These are phyloP conservation scores for Arvicanthis niloticus DNA, from an alignment of 2,113 vertebrate species.

Conservation along the genomic window DNA sequence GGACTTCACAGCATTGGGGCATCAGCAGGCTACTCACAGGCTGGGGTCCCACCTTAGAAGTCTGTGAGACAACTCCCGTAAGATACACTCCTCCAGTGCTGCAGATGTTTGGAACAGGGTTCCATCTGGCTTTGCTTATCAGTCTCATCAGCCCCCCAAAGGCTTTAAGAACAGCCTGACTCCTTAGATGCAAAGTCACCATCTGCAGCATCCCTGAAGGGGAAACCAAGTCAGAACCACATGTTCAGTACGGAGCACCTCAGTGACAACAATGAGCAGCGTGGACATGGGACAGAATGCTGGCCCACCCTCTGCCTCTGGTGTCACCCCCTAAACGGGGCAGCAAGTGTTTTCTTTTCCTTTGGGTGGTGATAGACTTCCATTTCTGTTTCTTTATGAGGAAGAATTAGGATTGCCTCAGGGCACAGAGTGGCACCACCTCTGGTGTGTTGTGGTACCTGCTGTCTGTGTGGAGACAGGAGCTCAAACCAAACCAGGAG, in stretches of 20 bases:
- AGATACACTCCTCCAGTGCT: neutral
- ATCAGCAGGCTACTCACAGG: neutral
- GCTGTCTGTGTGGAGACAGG: neutral
- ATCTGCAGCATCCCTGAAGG: neutral
- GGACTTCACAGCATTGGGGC: neutral
- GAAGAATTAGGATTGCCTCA: neutral
- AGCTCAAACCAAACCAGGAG: neutral
- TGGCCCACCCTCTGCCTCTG: neutral
- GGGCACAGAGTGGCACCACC: neutral
- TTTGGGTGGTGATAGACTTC: neutral
- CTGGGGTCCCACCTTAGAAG: neutral
- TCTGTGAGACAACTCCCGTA: neutral
- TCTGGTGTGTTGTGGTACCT: neutral
- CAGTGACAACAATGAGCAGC: neutral
- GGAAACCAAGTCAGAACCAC: neutral
- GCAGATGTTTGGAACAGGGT: neutral
- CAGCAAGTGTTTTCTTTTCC: neutral
- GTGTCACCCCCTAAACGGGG: neutral
- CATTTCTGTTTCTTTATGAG: neutral
- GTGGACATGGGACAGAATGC: neutral
- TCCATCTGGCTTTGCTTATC: neutral
- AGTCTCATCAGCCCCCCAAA: neutral
- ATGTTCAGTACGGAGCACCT: neutral
- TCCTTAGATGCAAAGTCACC: neutral
- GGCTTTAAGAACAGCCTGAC: neutral